Evolutionary conservation across 2,113 vertebrate species (phyloP), one percentile per base, ranked within the genome.

Genomic region (Rhinolophus ferrumequinum): DNA sequence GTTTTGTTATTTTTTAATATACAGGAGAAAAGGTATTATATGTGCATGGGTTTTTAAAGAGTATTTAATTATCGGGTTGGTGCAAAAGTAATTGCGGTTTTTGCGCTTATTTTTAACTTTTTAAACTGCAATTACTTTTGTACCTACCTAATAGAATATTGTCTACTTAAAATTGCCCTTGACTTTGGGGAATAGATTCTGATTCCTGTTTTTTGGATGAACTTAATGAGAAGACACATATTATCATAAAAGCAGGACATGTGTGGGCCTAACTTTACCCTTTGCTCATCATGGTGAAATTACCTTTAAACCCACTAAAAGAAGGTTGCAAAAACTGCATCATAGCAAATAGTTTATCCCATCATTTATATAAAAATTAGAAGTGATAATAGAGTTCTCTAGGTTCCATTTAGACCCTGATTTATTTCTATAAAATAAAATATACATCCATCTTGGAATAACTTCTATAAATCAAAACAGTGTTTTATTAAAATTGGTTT

Each of bases 361-460:
- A 81, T 44, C 5, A 44, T 44, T 44, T 44, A 44, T 44, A 44
- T 44, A 85, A 82, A 88, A 90, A 69, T 33, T 38, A 82, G 80
- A 93, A 54, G 56, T 52, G 22, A 9, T 54, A 82, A 84, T 18
- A 67, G 33, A 87, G 70, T 83, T 89, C 38, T 87, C 38, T 84
- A 81, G 47, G 44, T 88, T 60, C 26, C 3, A 33, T 30, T 72
- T 35, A 76, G 21, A 72, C 18, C 11, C 83, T 75, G 14, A 80
- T 64, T 95, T 96, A 83, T 72, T 93, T 96, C 41, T 69, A 70
- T 85, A 80, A 96, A 95, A 88, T 80, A 58, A 89, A 72, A 2
- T 72, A 30, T 50, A 77, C 28, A 44, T 56, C 21, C 15, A 88
- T 54, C 52, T 41, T 96, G 54, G 50, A 86, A 60, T 56, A 93